Percentiles rank a stretch among this genome's conserved stretches.
These are phyloP conservation scores for Melanargia galathea DNA, from an alignment of 2,888 invertebrate genomes.

Conservation along the genomic window DNA sequence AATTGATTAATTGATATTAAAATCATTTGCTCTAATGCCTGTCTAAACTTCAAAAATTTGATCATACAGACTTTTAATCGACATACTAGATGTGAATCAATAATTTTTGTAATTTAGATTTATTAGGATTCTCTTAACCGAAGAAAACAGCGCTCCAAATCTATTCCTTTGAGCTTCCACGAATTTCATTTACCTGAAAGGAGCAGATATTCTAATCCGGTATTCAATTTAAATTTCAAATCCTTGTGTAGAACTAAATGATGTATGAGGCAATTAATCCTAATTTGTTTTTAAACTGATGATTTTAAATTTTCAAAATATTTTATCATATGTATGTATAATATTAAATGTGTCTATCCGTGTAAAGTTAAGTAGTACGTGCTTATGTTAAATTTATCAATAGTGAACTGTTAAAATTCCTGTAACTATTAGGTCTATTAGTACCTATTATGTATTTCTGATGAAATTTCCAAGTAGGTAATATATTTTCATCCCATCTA, in stretches of 20 bases:
- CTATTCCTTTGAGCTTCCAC: slow-evolving; percentile 35
- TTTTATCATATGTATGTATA: no score
- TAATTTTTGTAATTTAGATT: slow-evolving; percentile 34
- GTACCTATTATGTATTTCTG: no score
- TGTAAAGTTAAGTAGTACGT: no score
- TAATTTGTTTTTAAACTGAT: slow-evolving; percentile 5
- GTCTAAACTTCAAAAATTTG: neutral
- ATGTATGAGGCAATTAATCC: slow-evolving; percentile 20
- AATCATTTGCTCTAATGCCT: neutral
- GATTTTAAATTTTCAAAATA: slow-evolving; percentile 5
- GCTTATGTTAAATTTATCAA: no score
- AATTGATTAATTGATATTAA: neutral
- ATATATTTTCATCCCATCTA: no score
- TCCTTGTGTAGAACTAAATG: slow-evolving; percentile 22
- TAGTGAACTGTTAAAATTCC: no score
- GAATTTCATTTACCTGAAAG: slow-evolving; percentile 39
- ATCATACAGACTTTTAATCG: slow-evolving; percentile 13
- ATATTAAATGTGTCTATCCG: no score
- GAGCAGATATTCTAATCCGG: slow-evolving; percentile 34
- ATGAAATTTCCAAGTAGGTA: no score
- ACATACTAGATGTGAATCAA: slow-evolving; percentile 27
- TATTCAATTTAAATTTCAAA: slow-evolving; percentile 40
- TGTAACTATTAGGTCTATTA: no score
- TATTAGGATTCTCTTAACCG: slow-evolving; percentile 29
- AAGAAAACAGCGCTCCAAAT: slow-evolving; percentile 28